Base-by-base conservation (phyloP, 2,797 vertebrate genomes). In the Bufotes viridis region DNA sequence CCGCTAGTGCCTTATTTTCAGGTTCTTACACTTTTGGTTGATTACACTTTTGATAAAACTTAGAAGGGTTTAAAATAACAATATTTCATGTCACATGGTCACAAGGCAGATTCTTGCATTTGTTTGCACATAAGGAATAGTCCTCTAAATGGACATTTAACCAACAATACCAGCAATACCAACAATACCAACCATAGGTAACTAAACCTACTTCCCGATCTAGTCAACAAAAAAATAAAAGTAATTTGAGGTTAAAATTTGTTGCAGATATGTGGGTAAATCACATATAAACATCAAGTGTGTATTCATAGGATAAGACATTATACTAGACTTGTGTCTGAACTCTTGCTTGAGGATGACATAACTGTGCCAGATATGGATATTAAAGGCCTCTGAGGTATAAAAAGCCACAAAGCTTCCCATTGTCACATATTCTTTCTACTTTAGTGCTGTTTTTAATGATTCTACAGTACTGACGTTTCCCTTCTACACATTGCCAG, bases 361-460 rank as follows among this genome's bases (percentile, higher is more conserved):
- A 76, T 18, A 9, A 61, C 29, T 76, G 57, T 85, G 72, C 83
- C 83, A 76, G 60, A 85, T 42, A 76, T 49, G 57, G 75, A 76
- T 85, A 63, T 76, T 76, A 58, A 67, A 86, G 76, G 63, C 22
- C 24, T 57, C 18, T 61, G 53, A 55, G 76, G 49, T 55, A 78
- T 79, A 67, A 78, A 83, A 78, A 61, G 69, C 34, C 63, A 84
- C 69, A 84, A 79, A 86, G 61, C 61, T 67, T 86, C 63, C 51
- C 61, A 34, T 67, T 78, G 84, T 86, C 75, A 8, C 63, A 72
- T 20, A 70, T 69, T 65, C 51, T 86, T 86, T 14, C 51, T 55
- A 80, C 76, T 70, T 80, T 81, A 86, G 70, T 69, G 78, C 24
- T 81, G 20, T 29, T 58, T 60, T 86, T 86, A 70, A 81, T 86